These are phyloP conservation scores for Acanthosepion lycidas DNA, from an alignment of 2,888 invertebrate species.

Conservation along the genomic window DNA sequence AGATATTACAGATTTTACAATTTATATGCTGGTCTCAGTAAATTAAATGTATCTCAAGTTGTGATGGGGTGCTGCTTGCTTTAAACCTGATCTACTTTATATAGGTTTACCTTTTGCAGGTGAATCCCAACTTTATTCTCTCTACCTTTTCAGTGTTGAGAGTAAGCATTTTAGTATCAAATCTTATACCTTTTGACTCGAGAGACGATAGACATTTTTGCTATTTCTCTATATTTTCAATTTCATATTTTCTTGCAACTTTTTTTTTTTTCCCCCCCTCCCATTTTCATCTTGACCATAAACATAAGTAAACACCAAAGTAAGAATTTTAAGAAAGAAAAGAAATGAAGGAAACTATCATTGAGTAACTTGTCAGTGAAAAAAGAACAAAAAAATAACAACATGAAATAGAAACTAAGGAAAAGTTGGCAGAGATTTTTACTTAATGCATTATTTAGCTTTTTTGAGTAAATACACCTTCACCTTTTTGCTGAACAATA, in stretches of 20 bases:
- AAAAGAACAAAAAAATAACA: background rate
- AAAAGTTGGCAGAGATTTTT: background rate
- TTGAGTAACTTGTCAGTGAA: background rate
- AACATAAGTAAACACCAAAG: background rate
- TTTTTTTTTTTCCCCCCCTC: background rate
- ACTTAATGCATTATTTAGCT: background rate
- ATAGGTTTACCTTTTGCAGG: no score
- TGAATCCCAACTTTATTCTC: no score
- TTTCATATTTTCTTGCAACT: background rate
- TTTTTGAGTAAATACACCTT: background rate
- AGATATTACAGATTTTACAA: no score
- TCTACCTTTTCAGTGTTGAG: no score
- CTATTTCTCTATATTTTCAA: background rate
- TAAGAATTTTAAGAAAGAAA: background rate
- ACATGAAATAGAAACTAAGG: background rate
- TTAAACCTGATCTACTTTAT: no score
- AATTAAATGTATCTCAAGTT: no score
- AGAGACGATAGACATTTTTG: no score
- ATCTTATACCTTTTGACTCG: no score
- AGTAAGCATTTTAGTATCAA: no score
- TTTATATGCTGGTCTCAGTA: no score
- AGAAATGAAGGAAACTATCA: background rate
- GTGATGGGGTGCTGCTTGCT: no score
- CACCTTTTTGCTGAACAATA: background rate
- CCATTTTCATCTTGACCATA: background rate